Evolutionary conservation across 2,888 invertebrate genomes (phyloP), one percentile per base, ranked within the genome.

Genomic region (Polia nebulosa): DNA sequence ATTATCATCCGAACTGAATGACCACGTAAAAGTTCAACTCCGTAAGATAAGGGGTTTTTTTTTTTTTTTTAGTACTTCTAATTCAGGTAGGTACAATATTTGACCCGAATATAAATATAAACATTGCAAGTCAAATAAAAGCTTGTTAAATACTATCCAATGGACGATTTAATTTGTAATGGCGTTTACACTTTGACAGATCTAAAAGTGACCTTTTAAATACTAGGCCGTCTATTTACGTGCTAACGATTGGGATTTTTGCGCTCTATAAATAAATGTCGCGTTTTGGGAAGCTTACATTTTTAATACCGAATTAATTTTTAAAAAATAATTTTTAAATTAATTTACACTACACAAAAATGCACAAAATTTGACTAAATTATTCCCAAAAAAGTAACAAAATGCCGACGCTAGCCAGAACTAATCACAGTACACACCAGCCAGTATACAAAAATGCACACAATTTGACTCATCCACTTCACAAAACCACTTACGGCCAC

Each of bases 401-500:
- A 29, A 4, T 17, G 13, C 13, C 27, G 11, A 20, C 11, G 17
- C 13, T 20, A 27, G 17, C 44, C n/a, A 44, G 11, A 66, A 9
- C 41, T 22, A 53, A 34, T 52, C 36, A 52, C n/a, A 34, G 5
- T 3, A n/a, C 25, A 20, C n/a, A n/a, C n/a, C n/a, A n/a, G n/a
- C n/a, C n/a, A 34, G 5, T 3, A n/a, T 20, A 20, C 22, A 45
- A 52, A 70, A 62, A 0, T 49, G 52, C 62, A 57, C 34, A 25
- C 34, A 29, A 64, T 22, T 52, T 27, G 32, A 64, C 27, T 22
- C n/a, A 41, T 41, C n/a, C 25, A 25, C 8, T 11, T 4, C 7
- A 45, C 29, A 27, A 51, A 25, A 34, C 52, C 52, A 67, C 36
- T 67, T n/a, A 57, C 57, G 7, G 13, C 2, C 17, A 34, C 57